A percentile compares a stretch with the other conserved stretches of the same genome.
Evolutionary conservation across 2,113 vertebrate genomes (phyloP).

Genomic region (Vidua macroura): DNA sequence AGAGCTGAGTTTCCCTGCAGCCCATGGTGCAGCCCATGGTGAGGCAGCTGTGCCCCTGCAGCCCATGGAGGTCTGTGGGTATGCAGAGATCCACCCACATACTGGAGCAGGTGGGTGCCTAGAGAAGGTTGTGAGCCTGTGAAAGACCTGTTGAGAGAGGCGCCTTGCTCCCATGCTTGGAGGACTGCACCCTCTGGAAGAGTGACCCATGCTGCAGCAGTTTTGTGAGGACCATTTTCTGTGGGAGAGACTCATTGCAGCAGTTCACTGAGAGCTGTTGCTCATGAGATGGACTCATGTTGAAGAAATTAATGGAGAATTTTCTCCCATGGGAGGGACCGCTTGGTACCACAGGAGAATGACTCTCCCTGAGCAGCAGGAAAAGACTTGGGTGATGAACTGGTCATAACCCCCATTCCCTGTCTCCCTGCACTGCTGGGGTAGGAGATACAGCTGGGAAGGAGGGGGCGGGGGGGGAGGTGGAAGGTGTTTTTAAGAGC

Average conservation of each 20-base stretch:
- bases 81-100: neutral
- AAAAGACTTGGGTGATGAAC: neutral
- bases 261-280: neutral
- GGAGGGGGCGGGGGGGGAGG: accelerated
- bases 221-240: neutral
- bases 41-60: neutral
- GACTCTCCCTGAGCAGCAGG: accelerated
- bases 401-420: neutral
- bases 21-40: accelerated
- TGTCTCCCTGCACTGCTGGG: accelerated
- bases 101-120: neutral
- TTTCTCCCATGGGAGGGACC: neutral
- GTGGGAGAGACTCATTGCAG: neutral
- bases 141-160: neutral
- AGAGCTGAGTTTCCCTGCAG: neutral
- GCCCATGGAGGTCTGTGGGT: neutral
- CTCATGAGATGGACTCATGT: accelerated
- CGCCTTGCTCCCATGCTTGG: accelerated
- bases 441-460: neutral
- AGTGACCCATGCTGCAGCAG: neutral
- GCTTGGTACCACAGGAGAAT: accelerated
- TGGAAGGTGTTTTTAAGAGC: neutral
- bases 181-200: accelerated
- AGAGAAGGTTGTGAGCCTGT: neutral
- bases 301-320: neutral